A percentile compares a stretch with the other conserved stretches of the same genome.
Evolutionary conservation across 2,113 vertebrate genomes (phyloP).

Genomic region (Tringa solitaria): DNA sequence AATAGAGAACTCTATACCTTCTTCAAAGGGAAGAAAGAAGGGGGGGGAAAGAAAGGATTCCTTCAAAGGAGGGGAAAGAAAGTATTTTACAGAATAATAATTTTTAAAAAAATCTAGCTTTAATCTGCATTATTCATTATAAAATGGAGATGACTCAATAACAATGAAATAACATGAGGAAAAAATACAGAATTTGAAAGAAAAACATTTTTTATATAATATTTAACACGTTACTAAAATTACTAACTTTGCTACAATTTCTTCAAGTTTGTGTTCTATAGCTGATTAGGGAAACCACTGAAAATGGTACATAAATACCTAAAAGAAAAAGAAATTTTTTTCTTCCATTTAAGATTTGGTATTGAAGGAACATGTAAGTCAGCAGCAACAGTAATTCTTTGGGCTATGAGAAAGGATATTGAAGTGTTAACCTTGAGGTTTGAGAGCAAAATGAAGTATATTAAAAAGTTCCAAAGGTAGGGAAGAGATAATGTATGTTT

Average conservation of each 20-base stretch:
- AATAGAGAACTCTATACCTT: neutral
- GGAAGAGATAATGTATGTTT: neutral
- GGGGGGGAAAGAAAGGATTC: rapidly evolving
- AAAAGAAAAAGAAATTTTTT: neutral
- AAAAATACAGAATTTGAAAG: neutral
- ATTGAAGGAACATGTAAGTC: neutral
- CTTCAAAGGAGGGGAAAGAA: rapidly evolving
- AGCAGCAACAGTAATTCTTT: neutral
- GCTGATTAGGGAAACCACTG: neutral
- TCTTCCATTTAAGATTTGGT: neutral
- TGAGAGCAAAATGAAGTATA: neutral
- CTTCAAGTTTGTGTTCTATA: neutral
- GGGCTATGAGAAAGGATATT: neutral
- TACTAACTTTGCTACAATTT: neutral
- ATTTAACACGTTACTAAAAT: neutral
- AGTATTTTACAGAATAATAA: neutral
- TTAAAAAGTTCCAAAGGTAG: neutral
- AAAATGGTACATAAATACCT: neutral
- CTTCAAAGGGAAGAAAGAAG: neutral
- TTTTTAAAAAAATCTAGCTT: neutral
- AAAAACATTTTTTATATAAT: neutral
- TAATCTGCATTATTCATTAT: neutral
- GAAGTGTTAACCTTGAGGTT: neutral
- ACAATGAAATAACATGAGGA: neutral
- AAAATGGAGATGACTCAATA: neutral